Evolutionary conservation across 2,888 invertebrate species (phyloP), one percentile per base, ranked within the genome.

Genomic region (Oxytorus armatus): DNA sequence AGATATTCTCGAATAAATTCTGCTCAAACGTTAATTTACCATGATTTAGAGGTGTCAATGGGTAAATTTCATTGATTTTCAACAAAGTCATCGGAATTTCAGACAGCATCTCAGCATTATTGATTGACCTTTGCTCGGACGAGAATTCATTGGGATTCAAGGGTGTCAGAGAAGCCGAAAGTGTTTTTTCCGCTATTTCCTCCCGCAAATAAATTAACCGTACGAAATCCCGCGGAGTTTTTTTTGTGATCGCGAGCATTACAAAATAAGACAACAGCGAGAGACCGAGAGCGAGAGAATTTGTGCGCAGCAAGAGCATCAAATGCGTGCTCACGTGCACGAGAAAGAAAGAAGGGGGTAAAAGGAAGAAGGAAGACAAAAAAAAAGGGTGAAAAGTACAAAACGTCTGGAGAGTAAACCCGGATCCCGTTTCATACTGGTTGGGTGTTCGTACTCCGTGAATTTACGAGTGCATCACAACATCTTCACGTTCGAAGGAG

Each of bases 351-450:
- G 29, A 49, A 47, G 47, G 29, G 33, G 18, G 16, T 42, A 14
- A 29, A 11, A 14, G 3, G 23, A 8, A 33, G 10, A 36, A 36
- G 11, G 21, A 2, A 29, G 18, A 11, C 5, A 18, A n/a, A 36
- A 7, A 57, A n/a, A 29, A 29, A 53, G 39, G n/a, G 53, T 53
- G 63, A 63, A 29, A 63, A 21, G 42, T 59, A 36, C 36, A 59
- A 47, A 49, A 55, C 29, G 14, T 57, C 18, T 33, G 33, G 16
- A 25, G 21, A 29, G 55, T 44, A 55, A 63, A 63, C 49, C 79
- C 69, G 79, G 79, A 79, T 79, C 79, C 68, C 69, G 69, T 79
- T 79, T 68, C 74, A 74, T 63, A 42, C 55, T 39, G 47, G 25
- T 66, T 16, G 44, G n/a, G 42, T 68, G 36, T 16, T 42, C 39